Base-by-base conservation (phyloP, 1,140 invertebrate genomes). In the Papilio glaucus region DNA sequence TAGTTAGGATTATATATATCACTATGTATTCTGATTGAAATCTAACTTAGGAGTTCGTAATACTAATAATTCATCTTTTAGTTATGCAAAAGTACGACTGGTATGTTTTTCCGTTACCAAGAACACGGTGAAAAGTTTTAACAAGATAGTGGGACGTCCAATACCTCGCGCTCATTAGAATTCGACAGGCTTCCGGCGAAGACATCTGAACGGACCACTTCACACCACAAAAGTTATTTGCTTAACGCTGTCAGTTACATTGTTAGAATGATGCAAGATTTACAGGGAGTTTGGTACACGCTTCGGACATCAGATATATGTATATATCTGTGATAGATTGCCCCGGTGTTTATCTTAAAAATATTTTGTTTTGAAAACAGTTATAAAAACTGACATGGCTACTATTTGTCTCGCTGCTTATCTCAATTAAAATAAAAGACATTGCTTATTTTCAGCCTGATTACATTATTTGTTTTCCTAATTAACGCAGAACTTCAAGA, bases 161-260 rank as follows among this genome's bases (percentile, higher is more conserved):
- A 33, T 38, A 62, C 33, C 12, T 29, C 26, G 13, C 61, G 61
- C 29, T 62, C 61, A 37, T 62, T 62, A 62, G 61, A 38, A 62
- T 62, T 62, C 61, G 60, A 33, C 61, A 62, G 61, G 29, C 1
- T 57, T 26, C 9, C 6, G 61, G 33, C n/a, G 33, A 33, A n/a
- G n/a, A n/a, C 26, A 15, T 15, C 45, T 6, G 29, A 6, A 33
- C 6, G 7, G 45, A 18, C 15, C 15, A 49, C 18, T 49, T 49
- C 1, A 9, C 18, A 49, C 45, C 21, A 15, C 15, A 49, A 33
- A 6, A 49, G 45, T 49, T 49, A 49, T 49, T 49, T 21, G 45
- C 45, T 49, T 49, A 49, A 49, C 45, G 45, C 18, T 49, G 15
- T 15, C 45, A 49, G 15, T n/a, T n/a, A n/a, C n/a, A 18, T 49